Evolutionary conservation across 1,140 invertebrate genomes (phyloP), one percentile per base, ranked within the genome.

Genomic region (Drosophila chauvacae): DNA sequence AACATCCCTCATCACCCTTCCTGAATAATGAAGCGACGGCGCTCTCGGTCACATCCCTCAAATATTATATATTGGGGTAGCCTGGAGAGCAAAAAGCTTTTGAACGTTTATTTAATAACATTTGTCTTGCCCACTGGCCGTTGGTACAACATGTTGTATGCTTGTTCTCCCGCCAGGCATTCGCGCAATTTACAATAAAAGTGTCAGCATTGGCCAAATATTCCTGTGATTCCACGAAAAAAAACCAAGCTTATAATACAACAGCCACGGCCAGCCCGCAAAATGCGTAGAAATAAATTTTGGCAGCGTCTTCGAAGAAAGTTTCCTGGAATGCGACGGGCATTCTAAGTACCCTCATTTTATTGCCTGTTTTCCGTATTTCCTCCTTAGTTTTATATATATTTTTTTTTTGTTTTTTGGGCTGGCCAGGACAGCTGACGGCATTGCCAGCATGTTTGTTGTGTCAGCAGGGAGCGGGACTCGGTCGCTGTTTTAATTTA

Each of bases 321-420:
- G 44, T 72, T 72, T 28, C 62, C 71, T 69, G 81, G 85, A 75
- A 88, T 90, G 85, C 66, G 81, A 53, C 28, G 66, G 78, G 70
- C 73, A 88, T 88, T 88, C 80, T 62, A 78, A 90, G 74, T 84
- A 78, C 65, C 77, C 69, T 63, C 66, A 75, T 81, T 88, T 83
- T 70, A 56, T 70, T 50, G 55, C 50, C 72, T 68, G 76, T 26
- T 58, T 39, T 64, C 35, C 42, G 45, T 55, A 66, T 57, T 76
- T 64, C 23, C 59, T 39, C 18, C 28, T 33, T 18, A 51, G 18
- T 33, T 51, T 51, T n/a, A 18, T n/a, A 35, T 16, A 16, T 16
- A 26, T 59, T 70, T 58, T 20, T 55, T 63, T 55, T 63, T 68
- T 53, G 4, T 13, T 42, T 26, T 35, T 39, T 42, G 37, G 44